Base-by-base conservation (phyloP, 2,113 vertebrate species). In the Cryptoleucopteryx plumbea region DNA sequence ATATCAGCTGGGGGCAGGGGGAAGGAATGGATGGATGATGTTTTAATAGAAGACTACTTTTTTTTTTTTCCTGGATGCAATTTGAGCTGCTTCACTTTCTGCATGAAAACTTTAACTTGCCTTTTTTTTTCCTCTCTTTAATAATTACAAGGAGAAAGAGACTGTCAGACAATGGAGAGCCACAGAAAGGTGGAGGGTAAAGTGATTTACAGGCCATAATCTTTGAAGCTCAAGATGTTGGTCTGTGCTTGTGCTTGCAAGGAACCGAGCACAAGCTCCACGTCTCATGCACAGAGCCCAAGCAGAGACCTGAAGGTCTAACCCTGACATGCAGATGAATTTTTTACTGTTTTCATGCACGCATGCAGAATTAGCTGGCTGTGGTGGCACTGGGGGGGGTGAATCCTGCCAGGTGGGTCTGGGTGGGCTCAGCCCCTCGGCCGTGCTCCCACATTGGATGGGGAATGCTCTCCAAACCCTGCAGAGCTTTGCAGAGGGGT, bases 11-110 rank as follows among this genome's bases (percentile, higher is more conserved):
- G 83, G 93, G 85, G 70, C 0, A 3, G 79, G 91, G 72, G 61
- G 52, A 32, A 63, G 73, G 77, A 53, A 38, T 36, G 84, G 56
- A 48, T 61, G 71, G 96, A 92, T 65, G 96, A 93, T 94, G 73
- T 86, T 97, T 95, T 93, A 95, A 91, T 38, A 87, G 84, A 92
- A 89, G 40, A 84, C 55, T 31, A 53, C 10, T 20, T 13, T 62
- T 87, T 52, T 56, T 45, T 43, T 42, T 31, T n/a, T 72, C 81
- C 43, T 95, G 90, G 81, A 59, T 93, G 66, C 67, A 92, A 93
- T 94, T 79, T 88, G 86, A 94, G 74, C 89, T 91, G 56, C 88
- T 91, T 93, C 82, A 34, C 56, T 90, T 94, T 97, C 84, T 94
- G 66, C 71, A n/a, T 88, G 74, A 90, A 68, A 91, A 79, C 56